Evolutionary conservation across 1,140 invertebrate species (phyloP).

Genomic region (Euwallacea similis): DNA sequence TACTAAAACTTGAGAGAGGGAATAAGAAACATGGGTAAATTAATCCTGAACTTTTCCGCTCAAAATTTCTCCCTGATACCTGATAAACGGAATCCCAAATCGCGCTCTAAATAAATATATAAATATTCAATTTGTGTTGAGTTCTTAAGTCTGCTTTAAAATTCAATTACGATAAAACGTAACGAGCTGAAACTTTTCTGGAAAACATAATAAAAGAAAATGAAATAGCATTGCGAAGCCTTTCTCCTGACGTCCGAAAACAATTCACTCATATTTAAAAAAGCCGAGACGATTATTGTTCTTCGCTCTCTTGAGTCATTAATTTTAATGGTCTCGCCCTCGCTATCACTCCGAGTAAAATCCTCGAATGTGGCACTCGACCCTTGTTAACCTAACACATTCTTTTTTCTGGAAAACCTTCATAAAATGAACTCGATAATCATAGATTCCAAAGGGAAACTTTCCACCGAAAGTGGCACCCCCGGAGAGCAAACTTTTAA

Average conservation of each 20-base stretch:
- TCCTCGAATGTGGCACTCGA: no score
- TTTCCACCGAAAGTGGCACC: not conserved
- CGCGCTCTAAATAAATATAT: conserved; percentile 1
- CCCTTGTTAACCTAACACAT: no score
- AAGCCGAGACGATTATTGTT: not conserved
- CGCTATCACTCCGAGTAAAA: no score
- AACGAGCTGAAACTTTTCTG: conserved; percentile 24
- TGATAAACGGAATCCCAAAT: no score
- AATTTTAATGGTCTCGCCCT: conserved; percentile 8
- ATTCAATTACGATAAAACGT: conserved; percentile 19
- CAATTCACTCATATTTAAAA: conserved; percentile 9
- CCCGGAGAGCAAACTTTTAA: not conserved
- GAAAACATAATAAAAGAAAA: conserved; percentile 16
- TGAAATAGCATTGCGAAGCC: conserved; percentile 6
- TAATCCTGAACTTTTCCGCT: not conserved
- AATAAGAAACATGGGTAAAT: no score
- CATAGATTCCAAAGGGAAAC: no score
- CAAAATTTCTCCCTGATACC: no score
- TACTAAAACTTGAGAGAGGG: no score
- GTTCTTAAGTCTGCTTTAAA: conserved; percentile 5
- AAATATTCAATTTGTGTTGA: not conserved
- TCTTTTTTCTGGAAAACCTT: no score
- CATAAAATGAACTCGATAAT: no score
- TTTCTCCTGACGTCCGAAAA: conserved; percentile 6
- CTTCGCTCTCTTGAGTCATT: conserved; percentile 15